Evolutionary conservation across 1,140 invertebrate species (phyloP), one percentile per base, ranked within the genome.

Genomic region (Lasioglossum baleicum): DNA sequence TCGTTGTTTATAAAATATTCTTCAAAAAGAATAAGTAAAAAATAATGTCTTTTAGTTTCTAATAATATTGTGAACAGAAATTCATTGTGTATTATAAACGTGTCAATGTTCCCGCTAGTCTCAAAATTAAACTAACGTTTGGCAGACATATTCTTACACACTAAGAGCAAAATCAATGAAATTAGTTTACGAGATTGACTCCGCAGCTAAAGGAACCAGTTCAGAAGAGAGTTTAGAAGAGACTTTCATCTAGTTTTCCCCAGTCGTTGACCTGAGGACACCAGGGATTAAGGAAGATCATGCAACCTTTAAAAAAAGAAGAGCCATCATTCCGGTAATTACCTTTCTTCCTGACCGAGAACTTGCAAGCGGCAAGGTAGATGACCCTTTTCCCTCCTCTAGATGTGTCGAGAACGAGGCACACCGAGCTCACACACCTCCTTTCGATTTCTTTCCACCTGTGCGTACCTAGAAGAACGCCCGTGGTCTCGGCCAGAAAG

Each of bases 261-360:
- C 53, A 58, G 66, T 61, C 53, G 80, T 61, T 79, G 65, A 83
- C 73, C 75, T n/a, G 26, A 48, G 11, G 15, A 67, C 42, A 35
- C 20, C 51, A 58, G 10, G 72, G 44, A 48, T 63, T 60, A 60
- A 81, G 58, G 63, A 77, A 81, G 63, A 74, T 13, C 44, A 58
- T 56, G 58, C 53, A 75, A 68, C 56, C 60, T 73, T 71, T 22
- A 68, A 76, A 68, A n/a, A 71, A 67, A 56, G 42, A 86, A 17
- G 20, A 86, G 51, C 63, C 79, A 82, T 68, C 80, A 85, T 82
- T 81, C 61, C 70, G 66, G 66, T 86, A 86, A 82, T 86, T 74
- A 82, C 80, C 71, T 75, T 85, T 82, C 84, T 77, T 86, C 80
- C 56, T 82, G 66, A 58, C 53, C 63, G 61, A 48, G 73, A 73